Base-by-base conservation (phyloP, 2,113 vertebrate species). In the Vanacampus margaritifer region DNA sequence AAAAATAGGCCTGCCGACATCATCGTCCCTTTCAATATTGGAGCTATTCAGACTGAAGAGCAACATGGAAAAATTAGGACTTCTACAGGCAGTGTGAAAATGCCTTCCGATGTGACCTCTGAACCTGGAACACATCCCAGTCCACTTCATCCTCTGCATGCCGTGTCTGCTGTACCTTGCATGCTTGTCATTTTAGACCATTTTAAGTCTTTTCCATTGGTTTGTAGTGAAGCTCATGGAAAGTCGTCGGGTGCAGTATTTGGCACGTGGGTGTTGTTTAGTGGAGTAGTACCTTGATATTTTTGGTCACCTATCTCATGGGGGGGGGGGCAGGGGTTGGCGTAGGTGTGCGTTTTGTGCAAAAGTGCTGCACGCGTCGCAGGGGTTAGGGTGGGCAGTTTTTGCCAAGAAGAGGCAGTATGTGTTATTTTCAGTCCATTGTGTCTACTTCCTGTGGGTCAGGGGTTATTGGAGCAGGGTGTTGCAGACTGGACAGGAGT, bases 381-480 rank as follows among this genome's bases (percentile, higher is more conserved):
- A 64, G 26, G 64, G 64, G 78, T 48, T 75, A 86, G 28, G 72
- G 81, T 82, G 86, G 85, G 83, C 77, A 79, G 82, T 84, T 81
- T 82, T 86, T 88, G 79, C 85, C 86, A 86, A 82, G 84, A n/a
- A 84, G 64, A 87, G 64, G 88, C 79, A 85, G 88, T 84, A 90
- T 82, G 89, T 92, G 90, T 95, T 95, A 94, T 95, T 96, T 95
- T 95, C 93, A 96, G 90, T 92, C 92, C 89, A 93, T 94, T 96
- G 94, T 95, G 93, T 95, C 93, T 95, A 89, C 91, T 96, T 98
- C 94, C 95, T 97, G 92, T 90, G 89, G 94, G 93, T 94, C 94
- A 95, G 90, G 93, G 94, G 93, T 95, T 92, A 92, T 84, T 91
- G 92, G 93, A 93, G 92, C 91, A 91, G 94, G 92, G 93, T 94